Evolutionary conservation across 30 jellyfish, hydroid and myxozoan species (phyloP), one percentile per base, ranked within the genome.

Genomic region (Sanderia malayensis): DNA sequence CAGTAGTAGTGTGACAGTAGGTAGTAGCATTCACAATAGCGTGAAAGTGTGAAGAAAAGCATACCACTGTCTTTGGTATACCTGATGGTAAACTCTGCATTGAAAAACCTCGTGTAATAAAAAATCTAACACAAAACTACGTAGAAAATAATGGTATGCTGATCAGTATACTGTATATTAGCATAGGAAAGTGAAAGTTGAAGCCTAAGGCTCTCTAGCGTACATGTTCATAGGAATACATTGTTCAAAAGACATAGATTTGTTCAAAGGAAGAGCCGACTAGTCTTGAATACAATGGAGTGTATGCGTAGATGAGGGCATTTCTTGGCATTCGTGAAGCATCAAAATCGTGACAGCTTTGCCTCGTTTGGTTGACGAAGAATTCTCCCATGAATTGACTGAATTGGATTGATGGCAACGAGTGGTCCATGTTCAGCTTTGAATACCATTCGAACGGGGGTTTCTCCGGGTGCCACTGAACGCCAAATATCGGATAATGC

Each of bases 391-490:
- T 60, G 47, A 10, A 47, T 55, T 83, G 95, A 13, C 82, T 58
- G 33, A 73, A 57, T 62, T 24, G 70, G 24, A 83, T 59, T 11
- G 88, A 73, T 24, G 64, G 88, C 2, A 52, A 52, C 7, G 95
- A 60, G 64, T 74, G 87, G 67, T 73, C 59, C 68, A 83, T 72
- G 67, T 62, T 73, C 60, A 68, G 66, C 23, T 25, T 41, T 21
- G 65, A 31, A 27, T 67, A 30, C 95, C 95, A 83, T 55, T 83
- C 95, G 65, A 44, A 83, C 67, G 74, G 57, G 45, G 71, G 75
- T 45, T 83, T 83, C 61, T 83, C 95, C 18, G 95, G 95, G 37
- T 83, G 95, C 84, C 83, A 83, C 53, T 83, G 95, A 6, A 68
- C 70, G 11, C 95, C 95, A 45, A 23, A 83, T 24, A 83, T 70